Percentiles rank a stretch among this genome's conserved stretches.
Conservation (phyloP, 2,888 invertebrate genomes). For the Spicauda simplicius region DNA sequence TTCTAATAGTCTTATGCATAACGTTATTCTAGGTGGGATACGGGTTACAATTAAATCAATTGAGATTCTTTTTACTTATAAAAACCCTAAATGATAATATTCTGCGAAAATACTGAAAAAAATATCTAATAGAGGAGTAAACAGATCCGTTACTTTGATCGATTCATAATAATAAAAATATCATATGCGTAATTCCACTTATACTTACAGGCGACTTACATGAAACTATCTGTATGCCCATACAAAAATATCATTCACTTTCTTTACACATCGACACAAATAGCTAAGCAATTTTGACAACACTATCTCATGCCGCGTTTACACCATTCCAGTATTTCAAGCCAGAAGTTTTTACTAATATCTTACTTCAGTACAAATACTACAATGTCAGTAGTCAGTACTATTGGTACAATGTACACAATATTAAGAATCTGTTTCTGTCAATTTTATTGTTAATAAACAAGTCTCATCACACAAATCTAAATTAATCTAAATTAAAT, state of each 20-base stretch:
- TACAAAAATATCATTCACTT: conserved; percentile 82
- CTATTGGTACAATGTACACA: too few species aligned
- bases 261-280: conserved; percentile 73
- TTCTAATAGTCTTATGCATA: conserved; percentile 66
- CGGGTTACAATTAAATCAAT: conserved; percentile 55
- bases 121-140: conserved; percentile 9
- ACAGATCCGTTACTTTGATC: conserved; percentile 4
- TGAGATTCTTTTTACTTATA: conserved; percentile 46
- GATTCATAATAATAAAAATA: conserved; percentile 8
- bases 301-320: not conserved
- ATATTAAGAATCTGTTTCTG: too few species aligned
- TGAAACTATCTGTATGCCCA: conserved; percentile 59
- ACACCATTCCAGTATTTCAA: not conserved
- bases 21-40: conserved; percentile 80
- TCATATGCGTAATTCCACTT: conserved; percentile 45
- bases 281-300: conserved; percentile 59
- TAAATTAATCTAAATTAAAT: too few species aligned
- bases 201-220: conserved; percentile 67
- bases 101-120: conserved; percentile 50
- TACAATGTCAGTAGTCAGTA: too few species aligned
- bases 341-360: not conserved
- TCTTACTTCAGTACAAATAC: too few species aligned
- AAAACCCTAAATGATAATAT: conserved; percentile 17
- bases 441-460: too few species aligned
- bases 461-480: too few species aligned